Evolutionary conservation across 2,797 vertebrate species (phyloP), one percentile per base, ranked within the genome.

Genomic region (Buceros bicornis): DNA sequence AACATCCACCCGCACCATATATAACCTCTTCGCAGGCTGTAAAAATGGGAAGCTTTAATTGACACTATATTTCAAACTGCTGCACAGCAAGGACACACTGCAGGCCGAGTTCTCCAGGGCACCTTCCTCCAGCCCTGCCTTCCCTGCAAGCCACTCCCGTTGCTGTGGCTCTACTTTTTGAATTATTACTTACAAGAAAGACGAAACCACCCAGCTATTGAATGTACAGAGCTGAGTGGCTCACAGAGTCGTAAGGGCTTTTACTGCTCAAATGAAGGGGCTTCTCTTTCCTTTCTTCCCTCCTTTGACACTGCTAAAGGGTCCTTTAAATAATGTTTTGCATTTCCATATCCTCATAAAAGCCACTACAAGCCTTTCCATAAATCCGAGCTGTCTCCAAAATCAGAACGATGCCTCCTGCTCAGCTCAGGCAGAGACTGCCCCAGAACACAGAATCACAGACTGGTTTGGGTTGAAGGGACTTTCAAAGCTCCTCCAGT

Each of bases 41-140:
- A 95, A 96, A 97, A 96, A 80, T 5, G 58, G 62, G 93, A 95
- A 92, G 77, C 88, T 97, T 97, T 95, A 97, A 98, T 96, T 95
- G 96, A 95, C 86, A 71, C 93, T 79, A 85, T 97, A 98, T 97
- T 98, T 98, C 96, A 97, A 65, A 65, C 40, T 57, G 86, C 56
- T 72, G 82, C 77, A 79, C 66, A 90, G 97, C 95, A 97, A 96
- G 93, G 97, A 96, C 93, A 2, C 64, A 47, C 79, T 86, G 89
- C 70, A 88, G 72, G 74, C 87, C 61, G 64, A 90, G 89, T 65
- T 82, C 82, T 82, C 89, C 15, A 19, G 81, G 85, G 95, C 60
- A 92, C 90, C 93, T 76, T 95, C 78, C 81, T 90, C 93, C 45
- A 54, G 33, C 37, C 82, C 48, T 72, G 56, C 62, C 56, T 93